phyloP scores from a whole-genome alignment of 2,888 invertebrate genomes.

The Scelioninae gen. 1 region DNA sequence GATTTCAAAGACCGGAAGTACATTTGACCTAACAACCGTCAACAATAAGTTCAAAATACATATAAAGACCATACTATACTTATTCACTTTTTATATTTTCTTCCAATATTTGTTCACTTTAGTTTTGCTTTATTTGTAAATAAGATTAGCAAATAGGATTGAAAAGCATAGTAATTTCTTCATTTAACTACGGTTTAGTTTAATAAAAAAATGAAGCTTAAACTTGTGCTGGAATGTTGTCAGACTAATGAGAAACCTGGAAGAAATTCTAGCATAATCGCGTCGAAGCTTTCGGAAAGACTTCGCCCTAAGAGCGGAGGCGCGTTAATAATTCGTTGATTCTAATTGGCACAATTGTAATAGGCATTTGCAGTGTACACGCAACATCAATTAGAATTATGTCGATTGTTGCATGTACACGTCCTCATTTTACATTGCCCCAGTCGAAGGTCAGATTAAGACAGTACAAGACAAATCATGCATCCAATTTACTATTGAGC shows the following conservation, averaged over 20 bases:
- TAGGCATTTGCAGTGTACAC: slow-evolving; percentile 65
- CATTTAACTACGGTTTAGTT: no score
- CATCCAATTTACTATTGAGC: slow-evolving; percentile 44
- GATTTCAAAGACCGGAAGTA: slow-evolving; percentile 45
- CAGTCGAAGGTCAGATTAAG: slow-evolving; percentile 64
- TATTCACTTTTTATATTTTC: no score
- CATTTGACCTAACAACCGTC: slow-evolving; percentile 43
- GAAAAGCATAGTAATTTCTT: no score
- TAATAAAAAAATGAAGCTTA: no score
- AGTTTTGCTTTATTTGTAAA: no score
- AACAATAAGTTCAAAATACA: slow-evolving; percentile 44
- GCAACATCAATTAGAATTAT: slow-evolving; percentile 71
- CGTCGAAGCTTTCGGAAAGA: no score
- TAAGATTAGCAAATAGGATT: no score
- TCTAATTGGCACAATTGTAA: slow-evolving; percentile 69
- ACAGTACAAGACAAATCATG: slow-evolving; percentile 38
- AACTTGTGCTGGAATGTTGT: no score
- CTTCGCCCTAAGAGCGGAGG: slow-evolving; percentile 31
- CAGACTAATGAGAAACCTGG: no score
- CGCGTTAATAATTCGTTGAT: slow-evolving; percentile 63
- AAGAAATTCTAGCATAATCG: no score
- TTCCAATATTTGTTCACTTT: no score
- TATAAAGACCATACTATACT: no score
- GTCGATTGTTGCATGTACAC: slow-evolving; percentile 61
- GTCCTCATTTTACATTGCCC: slow-evolving; percentile 61